phyloP scores from a whole-genome alignment of 2,888 invertebrate species.

The Cryptophagus acutangulus region DNA sequence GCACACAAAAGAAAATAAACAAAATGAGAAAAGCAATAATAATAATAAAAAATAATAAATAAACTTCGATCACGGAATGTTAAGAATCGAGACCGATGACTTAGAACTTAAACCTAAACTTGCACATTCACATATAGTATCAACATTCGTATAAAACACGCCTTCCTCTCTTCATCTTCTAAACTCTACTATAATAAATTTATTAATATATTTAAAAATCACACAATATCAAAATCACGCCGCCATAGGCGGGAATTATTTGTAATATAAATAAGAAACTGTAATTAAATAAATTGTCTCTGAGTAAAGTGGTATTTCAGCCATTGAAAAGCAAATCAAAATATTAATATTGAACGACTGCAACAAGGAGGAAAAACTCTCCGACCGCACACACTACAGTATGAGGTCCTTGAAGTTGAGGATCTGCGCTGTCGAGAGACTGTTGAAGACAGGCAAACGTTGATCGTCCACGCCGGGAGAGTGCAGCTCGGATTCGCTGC shows the following conservation, averaged over 20 bases:
- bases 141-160: slow-evolving; percentile 48
- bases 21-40: slow-evolving; percentile 37
- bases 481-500: slow-evolving; percentile 51
- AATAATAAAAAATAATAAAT: slow-evolving; percentile 41
- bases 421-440: slow-evolving; percentile 53
- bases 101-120: slow-evolving; percentile 40
- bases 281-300: slow-evolving; percentile 41
- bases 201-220: slow-evolving; percentile 45
- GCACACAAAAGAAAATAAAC: slow-evolving; percentile 36
- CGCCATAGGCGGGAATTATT: slow-evolving; percentile 42
- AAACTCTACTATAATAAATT: slow-evolving; percentile 33
- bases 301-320: slow-evolving; percentile 28
- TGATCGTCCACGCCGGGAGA: slow-evolving; percentile 42
- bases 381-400: slow-evolving; percentile 29
- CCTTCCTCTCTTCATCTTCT: too few relatives aligned
- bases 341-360: too few relatives aligned
- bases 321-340: too few relatives aligned
- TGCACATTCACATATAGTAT: slow-evolving; percentile 43
- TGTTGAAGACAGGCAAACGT: slow-evolving; percentile 76
- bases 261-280: slow-evolving; percentile 46
- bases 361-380: neutral
- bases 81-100: slow-evolving; percentile 46
- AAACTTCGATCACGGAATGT: slow-evolving; percentile 43
- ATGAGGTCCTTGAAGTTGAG: slow-evolving; percentile 36
- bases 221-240: slow-evolving; percentile 51